These are phyloP conservation scores for Pycnonotus jocosus DNA, from an alignment of 2,113 vertebrate genomes.

Conservation along the genomic window DNA sequence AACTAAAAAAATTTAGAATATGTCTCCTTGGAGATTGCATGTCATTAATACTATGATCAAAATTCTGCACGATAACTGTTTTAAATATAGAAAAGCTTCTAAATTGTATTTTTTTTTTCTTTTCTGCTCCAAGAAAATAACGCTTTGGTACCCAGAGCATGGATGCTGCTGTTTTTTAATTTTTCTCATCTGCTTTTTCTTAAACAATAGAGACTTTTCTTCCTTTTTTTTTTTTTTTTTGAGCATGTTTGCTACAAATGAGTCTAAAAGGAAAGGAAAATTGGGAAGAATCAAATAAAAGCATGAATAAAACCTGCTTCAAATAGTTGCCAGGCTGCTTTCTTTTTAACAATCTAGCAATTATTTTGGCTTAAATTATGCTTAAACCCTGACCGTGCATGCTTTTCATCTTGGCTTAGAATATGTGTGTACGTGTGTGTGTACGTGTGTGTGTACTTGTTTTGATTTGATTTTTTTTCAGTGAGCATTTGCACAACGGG, in stretches of 20 bases:
- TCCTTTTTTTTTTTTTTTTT: background rate
- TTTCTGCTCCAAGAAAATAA: conserved; percentile 53
- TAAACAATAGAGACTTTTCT: conserved; percentile 25
- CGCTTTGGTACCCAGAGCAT: conserved; percentile 68
- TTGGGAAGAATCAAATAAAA: conserved; percentile 62
- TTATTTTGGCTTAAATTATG: conserved; percentile 64
- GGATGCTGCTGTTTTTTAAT: conserved; percentile 64
- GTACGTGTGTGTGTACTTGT: conserved; percentile 35
- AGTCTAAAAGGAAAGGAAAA: conserved; percentile 27
- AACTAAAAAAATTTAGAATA: conserved; percentile 18
- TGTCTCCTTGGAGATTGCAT: conserved; percentile 74
- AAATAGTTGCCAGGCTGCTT: conserved; percentile 68
- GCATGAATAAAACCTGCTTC: conserved; percentile 77
- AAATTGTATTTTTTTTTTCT: background rate
- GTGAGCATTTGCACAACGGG: conserved; percentile 56
- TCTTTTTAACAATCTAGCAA: conserved; percentile 57
- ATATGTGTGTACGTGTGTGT: conserved; percentile 7
- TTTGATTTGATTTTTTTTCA: conserved; percentile 49
- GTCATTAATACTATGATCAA: conserved; percentile 51
- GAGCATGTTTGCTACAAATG: conserved; percentile 65
- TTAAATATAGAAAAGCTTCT: conserved; percentile 53
- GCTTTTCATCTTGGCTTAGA: conserved; percentile 56
- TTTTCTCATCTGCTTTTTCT: conserved; percentile 62
- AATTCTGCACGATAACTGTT: conserved; percentile 67
- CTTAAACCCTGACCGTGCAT: conserved; percentile 70